Evolutionary conservation across 2,797 vertebrate genomes (phyloP), one percentile per base, ranked within the genome.

Genomic region (Gallirallus australis): DNA sequence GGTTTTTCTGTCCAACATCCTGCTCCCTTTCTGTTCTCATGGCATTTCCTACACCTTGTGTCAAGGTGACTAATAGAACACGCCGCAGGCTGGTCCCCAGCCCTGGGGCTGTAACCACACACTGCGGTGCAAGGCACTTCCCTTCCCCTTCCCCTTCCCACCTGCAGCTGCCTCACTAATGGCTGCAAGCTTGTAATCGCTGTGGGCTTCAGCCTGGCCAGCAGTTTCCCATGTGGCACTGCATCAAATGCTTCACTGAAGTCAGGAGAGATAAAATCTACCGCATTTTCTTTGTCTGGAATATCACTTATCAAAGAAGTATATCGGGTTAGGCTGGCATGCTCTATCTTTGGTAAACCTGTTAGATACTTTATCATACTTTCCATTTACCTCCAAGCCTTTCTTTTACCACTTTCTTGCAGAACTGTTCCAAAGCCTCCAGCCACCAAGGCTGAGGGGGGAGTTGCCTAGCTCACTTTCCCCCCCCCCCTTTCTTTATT

Each of bases 301-400:
- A 65, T 95, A 95, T 94, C 54, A 81, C 82, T 96, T 97, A 96
- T 97, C 96, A 96, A 61, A 93, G 94, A 90, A 91, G 80, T 87
- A 83, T 97, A 96, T 91, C 95, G 0, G 95, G 96, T 95, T 97
- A 95, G 95, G 90, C 96, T 97, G 96, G 95, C 95, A 97, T 95
- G 95, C 93, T 97, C 96, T 95, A 95, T 94, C 96, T 96, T 94
- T 90, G 82, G 95, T 96, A 97, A 96, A 96, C 94, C 76, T 95
- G 77, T 68, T 93, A 87, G 93, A 83, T 86, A 88, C 47, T 95
- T 93, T 95, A 96, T 95, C 93, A 6, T 72, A 85, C 95, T 97
- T 94, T 96, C 94, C 93, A 83, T 84, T 95, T 97, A 94, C 90
- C 65, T 95, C 80, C 77, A 69, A 94, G 82, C 80, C 59, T 94